phyloP scores from a whole-genome alignment of 35 echinoderm and acorn worm genomes.

The Chiridota heheva region DNA sequence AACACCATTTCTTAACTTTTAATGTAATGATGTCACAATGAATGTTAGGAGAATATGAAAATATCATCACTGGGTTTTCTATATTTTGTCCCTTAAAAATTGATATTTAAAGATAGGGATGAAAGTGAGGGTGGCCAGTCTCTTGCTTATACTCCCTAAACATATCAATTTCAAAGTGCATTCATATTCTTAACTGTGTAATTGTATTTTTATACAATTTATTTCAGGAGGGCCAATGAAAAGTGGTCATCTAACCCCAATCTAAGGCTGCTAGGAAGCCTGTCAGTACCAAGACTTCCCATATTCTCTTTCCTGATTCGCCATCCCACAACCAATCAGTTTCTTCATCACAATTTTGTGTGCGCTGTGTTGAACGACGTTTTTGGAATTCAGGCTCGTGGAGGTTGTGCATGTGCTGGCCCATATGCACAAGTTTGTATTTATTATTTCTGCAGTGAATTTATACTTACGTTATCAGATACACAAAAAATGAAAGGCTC shows the following conservation, averaged over 20 bases:
- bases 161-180: too few relatives aligned
- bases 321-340: constrained; percentile 72
- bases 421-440: constrained; percentile 96
- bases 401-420: constrained; percentile 95
- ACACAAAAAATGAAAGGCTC: too few relatives aligned
- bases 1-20: too few relatives aligned
- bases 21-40: too few relatives aligned
- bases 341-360: constrained; percentile 91
- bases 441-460: not conserved
- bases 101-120: too few relatives aligned
- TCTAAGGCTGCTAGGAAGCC: constrained; percentile 80
- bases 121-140: too few relatives aligned
- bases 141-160: too few relatives aligned
- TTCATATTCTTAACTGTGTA: too few relatives aligned
- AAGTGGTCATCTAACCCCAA: constrained; percentile 50
- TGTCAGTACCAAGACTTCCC: constrained; percentile 56
- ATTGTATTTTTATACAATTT: too few relatives aligned
- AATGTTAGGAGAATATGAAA: too few relatives aligned
- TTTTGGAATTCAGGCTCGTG: constrained; percentile 87
- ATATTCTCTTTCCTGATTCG: constrained; percentile 91
- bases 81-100: too few relatives aligned
- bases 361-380: constrained; percentile 93
- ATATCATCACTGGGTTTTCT: too few relatives aligned
- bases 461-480: not conserved
- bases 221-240: constrained; percentile 59